Conservation (phyloP, 2,888 invertebrate species). For the Acanthopleura granulata region DNA sequence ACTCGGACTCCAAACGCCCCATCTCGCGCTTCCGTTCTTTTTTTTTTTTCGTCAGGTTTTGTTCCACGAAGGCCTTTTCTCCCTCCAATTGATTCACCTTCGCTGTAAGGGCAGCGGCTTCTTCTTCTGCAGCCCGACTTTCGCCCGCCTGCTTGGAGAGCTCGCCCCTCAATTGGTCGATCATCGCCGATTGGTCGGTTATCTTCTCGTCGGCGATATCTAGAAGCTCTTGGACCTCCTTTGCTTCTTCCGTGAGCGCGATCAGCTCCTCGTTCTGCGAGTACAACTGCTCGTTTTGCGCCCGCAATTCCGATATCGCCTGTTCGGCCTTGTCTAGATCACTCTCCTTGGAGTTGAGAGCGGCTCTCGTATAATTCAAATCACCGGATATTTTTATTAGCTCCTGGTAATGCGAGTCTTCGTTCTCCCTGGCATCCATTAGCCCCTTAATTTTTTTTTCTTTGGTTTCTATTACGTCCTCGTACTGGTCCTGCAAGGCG, state of each 20-base stretch:
- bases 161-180: neutral
- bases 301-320: too few relatives aligned
- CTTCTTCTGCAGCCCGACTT: too few relatives aligned
- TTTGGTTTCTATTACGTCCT: neutral
- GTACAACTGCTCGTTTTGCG: too few relatives aligned
- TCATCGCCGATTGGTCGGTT: too few relatives aligned
- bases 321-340: neutral
- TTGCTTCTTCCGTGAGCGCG: neutral
- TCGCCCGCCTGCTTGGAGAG: too few relatives aligned
- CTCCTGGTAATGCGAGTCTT: neutral
- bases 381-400: neutral
- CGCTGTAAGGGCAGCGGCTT: too few relatives aligned
- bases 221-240: neutral
- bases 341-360: neutral
- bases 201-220: neutral
- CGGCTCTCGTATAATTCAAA: neutral
- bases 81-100: too few relatives aligned
- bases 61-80: too few relatives aligned
- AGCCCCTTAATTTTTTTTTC: neutral
- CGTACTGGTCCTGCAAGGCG: neutral
- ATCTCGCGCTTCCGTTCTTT: neutral
- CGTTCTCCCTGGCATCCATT: neutral
- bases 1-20: neutral
- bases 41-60: neutral
- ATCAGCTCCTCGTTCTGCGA: neutral